Conservation (phyloP, 2,113 vertebrate genomes). For the Anoplopoma fimbria region DNA sequence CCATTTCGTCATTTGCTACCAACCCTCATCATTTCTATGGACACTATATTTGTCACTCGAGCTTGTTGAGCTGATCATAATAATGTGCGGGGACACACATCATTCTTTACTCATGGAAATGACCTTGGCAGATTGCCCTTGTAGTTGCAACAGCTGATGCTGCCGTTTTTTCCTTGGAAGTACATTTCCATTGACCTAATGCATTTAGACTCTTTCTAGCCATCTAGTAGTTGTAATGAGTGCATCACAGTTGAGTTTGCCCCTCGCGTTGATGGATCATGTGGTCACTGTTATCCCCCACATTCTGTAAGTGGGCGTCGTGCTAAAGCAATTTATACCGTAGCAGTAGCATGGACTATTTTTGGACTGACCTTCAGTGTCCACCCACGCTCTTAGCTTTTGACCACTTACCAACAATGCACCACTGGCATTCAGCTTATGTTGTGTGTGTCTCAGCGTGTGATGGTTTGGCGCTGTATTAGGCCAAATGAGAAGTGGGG, state of each 20-base stretch:
- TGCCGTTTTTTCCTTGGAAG: too few relatives aligned
- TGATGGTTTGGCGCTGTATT: neutral
- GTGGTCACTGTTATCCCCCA: neutral
- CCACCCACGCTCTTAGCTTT: conserved; percentile 2
- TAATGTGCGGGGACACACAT: too few relatives aligned
- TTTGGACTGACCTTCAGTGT: conserved; percentile 16
- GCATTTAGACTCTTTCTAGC: neutral
- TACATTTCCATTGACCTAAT: neutral
- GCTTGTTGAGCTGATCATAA: too few relatives aligned
- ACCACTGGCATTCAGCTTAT: neutral
- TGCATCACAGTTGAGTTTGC: neutral
- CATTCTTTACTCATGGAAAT: too few relatives aligned
- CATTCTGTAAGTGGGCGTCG: neutral
- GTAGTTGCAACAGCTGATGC: too few relatives aligned
- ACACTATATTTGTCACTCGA: neutral
- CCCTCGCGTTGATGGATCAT: neutral
- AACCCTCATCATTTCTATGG: neutral
- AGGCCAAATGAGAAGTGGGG: neutral
- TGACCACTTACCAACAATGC: neutral
- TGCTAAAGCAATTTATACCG: neutral
- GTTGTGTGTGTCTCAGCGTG: neutral
- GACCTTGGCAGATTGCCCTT: too few relatives aligned
- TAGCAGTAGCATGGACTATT: neutral
- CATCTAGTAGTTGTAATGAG: neutral
- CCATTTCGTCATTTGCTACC: too few relatives aligned